Conservation (phyloP, 2,888 invertebrate species). For the Oligia latruncula region DNA sequence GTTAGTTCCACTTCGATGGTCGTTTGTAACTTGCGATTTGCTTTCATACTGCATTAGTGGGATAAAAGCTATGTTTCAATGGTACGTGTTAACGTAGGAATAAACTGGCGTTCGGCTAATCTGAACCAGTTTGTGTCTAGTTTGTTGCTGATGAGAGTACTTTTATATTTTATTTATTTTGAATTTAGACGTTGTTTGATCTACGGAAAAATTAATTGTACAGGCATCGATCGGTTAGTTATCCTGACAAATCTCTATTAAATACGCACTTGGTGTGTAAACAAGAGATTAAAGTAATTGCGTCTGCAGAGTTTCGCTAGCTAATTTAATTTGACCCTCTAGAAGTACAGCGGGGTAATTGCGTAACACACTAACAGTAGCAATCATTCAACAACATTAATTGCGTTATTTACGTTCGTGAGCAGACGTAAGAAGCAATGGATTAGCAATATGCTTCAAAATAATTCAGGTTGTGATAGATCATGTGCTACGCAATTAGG, state of each 20-base stretch:
- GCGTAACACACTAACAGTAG: no score
- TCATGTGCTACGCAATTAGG: background rate
- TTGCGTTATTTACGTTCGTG: no score
- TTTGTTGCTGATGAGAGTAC: background rate
- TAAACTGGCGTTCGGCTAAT: constrained; percentile 27
- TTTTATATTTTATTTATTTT: background rate
- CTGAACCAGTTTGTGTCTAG: constrained; percentile 12
- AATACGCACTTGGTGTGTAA: background rate
- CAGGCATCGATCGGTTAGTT: no score
- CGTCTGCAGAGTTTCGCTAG: no score
- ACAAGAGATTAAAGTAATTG: background rate
- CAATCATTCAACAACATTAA: no score
- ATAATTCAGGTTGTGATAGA: background rate
- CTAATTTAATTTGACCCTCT: no score
- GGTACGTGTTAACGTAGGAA: constrained; percentile 15
- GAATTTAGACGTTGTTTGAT: background rate
- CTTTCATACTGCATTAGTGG: constrained; percentile 56
- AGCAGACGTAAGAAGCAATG: no score
- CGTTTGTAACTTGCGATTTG: constrained; percentile 57
- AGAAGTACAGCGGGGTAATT: no score
- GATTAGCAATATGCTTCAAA: background rate
- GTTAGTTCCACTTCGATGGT: constrained; percentile 51
- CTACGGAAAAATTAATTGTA: background rate
- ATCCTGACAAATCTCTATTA: no score
- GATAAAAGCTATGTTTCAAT: constrained; percentile 36